Evolutionary conservation across 2,113 vertebrate genomes (phyloP), one percentile per base, ranked within the genome.

Genomic region (Gambusia affinis): DNA sequence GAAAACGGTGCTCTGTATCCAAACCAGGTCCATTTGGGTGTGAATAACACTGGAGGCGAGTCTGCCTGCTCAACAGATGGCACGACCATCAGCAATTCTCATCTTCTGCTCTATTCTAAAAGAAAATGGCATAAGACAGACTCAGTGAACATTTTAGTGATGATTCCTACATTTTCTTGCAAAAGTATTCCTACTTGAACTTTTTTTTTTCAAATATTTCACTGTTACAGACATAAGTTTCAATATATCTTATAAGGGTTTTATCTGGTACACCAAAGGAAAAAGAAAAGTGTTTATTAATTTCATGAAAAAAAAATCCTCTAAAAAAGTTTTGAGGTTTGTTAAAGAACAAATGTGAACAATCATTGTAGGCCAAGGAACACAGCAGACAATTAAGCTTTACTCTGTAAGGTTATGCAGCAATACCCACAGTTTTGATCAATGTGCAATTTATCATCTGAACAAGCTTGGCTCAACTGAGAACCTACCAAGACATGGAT

Each of bases 41-140:
- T 63, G 78, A 79, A 81, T 72, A 70, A 6, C 81, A 88, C 88
- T 79, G 79, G 57, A 83, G 92, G 90, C 88, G 90, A 92, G 80
- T 89, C 76, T 88, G 87, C 87, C 81, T 79, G 88, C 82, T 89
- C 83, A 89, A 92, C 93, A 94, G 92, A 92, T 93, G 91, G 93
- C 85, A 22, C 47, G 6, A 42, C 78, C 73, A 83, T 89, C 69
- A 3, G 76, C 87, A 84, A 86, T 87, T 83, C 79, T 77, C 72
- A 65, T 71, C 80, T 60, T 61, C 69, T 51, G 47, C 70, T 67
- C 64, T 61, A 72, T 70, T 75, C 27, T 15, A 42, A 77, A 70
- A 73, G 78, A 76, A 19, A 19, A 71, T 35, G 35, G 67, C 74
- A 78, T 63, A 66, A 62, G 24, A 47, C 70, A 54, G 1, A 31